A percentile compares a stretch with the other conserved stretches of the same genome.
phyloP scores from a whole-genome alignment of 2,888 invertebrate genomes.

The Anticlea derivata region DNA sequence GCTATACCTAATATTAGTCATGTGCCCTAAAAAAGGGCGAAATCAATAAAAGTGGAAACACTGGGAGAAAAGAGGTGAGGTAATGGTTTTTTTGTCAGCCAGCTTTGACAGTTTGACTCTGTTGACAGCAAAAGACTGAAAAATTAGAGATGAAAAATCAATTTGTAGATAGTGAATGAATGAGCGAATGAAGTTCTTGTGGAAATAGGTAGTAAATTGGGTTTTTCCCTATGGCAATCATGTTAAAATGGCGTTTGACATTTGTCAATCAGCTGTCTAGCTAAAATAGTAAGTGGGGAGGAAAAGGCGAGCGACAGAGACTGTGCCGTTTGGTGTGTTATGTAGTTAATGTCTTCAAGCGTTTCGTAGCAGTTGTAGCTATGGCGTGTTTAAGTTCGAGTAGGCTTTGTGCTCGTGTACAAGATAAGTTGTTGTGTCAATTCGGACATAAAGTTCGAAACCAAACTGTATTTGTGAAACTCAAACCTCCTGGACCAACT shows the following conservation, averaged over 20 bases:
- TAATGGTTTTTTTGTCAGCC: no score
- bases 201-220: constrained; percentile 14
- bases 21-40: no score
- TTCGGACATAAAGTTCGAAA: constrained; percentile 88
- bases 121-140: no score
- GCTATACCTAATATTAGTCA: no score
- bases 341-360: constrained; percentile 82
- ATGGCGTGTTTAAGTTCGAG: constrained; percentile 93
- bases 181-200: no score
- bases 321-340: constrained; percentile 64
- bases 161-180: no score
- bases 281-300: constrained; percentile 76
- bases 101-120: no score
- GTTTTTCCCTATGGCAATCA: constrained; percentile 45
- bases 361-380: constrained; percentile 89
- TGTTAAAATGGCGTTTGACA: constrained; percentile 67
- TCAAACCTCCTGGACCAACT: constrained; percentile 86
- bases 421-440: constrained; percentile 91
- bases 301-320: constrained; percentile 65
- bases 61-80: no score
- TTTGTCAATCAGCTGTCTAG: constrained; percentile 81
- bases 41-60: no score
- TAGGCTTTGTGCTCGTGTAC: constrained; percentile 92
- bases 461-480: constrained; percentile 88
- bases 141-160: no score